A percentile compares a stretch with the other conserved stretches of the same genome.
phyloP scores from a whole-genome alignment of 2,888 invertebrate species.

The Caenorhabditis drosophilae region DNA sequence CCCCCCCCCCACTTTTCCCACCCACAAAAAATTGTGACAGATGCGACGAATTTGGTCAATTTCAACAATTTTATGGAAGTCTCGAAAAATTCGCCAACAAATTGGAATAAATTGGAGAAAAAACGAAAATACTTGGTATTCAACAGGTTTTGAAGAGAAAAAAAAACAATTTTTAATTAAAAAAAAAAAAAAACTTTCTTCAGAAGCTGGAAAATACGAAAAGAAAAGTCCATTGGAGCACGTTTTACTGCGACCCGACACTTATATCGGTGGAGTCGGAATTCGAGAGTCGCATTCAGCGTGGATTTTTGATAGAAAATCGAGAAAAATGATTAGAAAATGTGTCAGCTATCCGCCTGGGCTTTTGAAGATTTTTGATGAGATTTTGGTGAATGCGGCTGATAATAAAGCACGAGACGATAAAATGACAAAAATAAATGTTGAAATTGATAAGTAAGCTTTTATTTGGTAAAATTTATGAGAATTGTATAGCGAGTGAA shows the following conservation, averaged over 20 bases:
- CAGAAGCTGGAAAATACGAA: constrained; percentile 38
- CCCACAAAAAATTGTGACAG: too few species aligned
- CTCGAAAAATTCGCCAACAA: too few species aligned
- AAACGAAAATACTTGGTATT: too few species aligned
- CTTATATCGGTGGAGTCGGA: constrained; percentile 84
- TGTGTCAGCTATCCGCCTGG: constrained; percentile 33
- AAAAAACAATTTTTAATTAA: too few species aligned
- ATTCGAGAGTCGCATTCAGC: constrained; percentile 34
- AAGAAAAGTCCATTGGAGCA: constrained; percentile 76
- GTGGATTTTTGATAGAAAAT: constrained; percentile 18
- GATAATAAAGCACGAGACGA: constrained; percentile 54
- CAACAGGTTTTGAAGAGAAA: too few species aligned
- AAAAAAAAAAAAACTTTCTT: neutral
- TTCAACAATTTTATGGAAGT: too few species aligned
- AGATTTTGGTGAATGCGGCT: constrained; percentile 84
- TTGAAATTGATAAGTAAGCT: constrained; percentile 77
- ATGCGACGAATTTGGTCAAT: too few species aligned
- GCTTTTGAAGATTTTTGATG: constrained; percentile 85
- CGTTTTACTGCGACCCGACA: constrained; percentile 92
- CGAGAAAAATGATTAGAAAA: constrained; percentile 6
- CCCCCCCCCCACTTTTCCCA: too few species aligned
- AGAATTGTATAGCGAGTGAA: neutral
- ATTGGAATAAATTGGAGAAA: too few species aligned
- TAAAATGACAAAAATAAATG: constrained; percentile 41
- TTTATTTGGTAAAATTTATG: neutral